A percentile compares a stretch with the other conserved stretches of the same genome.
These are phyloP conservation scores for Drosophila algonquin DNA, from an alignment of 2,888 invertebrate species.

Conservation along the genomic window DNA sequence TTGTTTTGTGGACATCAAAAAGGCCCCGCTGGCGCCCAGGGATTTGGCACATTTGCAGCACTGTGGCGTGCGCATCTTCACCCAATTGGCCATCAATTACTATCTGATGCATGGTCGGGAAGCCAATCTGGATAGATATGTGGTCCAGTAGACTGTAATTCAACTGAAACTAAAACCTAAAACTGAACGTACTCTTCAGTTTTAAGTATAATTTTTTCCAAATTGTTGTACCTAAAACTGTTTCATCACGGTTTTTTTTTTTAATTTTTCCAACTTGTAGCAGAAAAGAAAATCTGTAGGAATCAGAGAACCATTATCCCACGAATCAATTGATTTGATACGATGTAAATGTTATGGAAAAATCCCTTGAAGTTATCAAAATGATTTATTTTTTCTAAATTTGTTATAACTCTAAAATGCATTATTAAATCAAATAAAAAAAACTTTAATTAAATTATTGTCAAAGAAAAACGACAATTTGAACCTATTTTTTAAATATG, in stretches of 20 bases:
- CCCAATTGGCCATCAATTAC: conserved; percentile 82
- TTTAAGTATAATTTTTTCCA: background rate
- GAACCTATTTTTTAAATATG: too few species aligned
- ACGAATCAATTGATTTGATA: background rate
- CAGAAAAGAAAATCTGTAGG: background rate
- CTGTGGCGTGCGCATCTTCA: conserved; percentile 72
- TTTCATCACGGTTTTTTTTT: too few species aligned
- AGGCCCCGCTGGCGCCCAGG: conserved; percentile 65
- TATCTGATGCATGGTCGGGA: conserved; percentile 82
- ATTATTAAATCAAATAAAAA: background rate
- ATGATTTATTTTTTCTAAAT: background rate
- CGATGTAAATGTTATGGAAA: background rate
- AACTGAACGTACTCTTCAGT: background rate
- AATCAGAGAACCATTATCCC: background rate
- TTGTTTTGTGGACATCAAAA: conserved; percentile 82
- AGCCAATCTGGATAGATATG: conserved; percentile 76
- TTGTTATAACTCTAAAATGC: background rate
- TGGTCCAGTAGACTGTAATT: conserved; percentile 23
- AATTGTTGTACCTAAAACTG: background rate
- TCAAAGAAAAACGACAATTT: too few species aligned
- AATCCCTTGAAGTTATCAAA: background rate
- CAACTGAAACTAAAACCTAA: background rate
- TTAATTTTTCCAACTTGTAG: too few species aligned
- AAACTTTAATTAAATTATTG: background rate
- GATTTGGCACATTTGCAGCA: conserved; percentile 74